Percentiles rank a stretch among this genome's conserved stretches.
Conservation (phyloP, 2,888 invertebrate species). For the Labia minor region DNA sequence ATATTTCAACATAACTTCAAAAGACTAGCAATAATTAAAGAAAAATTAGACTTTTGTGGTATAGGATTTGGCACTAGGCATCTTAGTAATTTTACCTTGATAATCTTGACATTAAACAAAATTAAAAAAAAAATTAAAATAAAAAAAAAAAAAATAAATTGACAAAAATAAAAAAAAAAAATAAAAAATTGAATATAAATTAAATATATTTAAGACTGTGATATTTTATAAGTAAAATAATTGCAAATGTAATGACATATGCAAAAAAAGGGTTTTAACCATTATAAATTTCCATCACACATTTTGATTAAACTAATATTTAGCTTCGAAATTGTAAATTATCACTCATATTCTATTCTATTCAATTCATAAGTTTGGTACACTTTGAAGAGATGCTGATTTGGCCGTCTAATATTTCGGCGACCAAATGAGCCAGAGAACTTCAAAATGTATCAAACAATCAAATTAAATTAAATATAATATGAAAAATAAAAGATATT, state of each 20-base stretch:
- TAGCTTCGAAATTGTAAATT: background rate
- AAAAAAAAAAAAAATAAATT: background rate
- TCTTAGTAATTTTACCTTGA: background rate
- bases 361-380: background rate
- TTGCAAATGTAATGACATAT: background rate
- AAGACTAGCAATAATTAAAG: background rate
- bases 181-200: background rate
- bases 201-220: conserved; percentile 13
- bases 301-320: background rate
- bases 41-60: background rate
- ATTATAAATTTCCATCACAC: background rate
- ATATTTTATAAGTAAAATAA: background rate
- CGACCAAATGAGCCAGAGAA: background rate
- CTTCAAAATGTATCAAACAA: background rate
- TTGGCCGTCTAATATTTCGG: background rate
- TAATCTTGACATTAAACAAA: background rate
- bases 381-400: background rate
- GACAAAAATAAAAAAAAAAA: background rate
- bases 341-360: background rate
- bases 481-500: background rate
- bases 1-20: background rate
- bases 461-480: background rate
- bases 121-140: background rate
- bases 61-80: conserved; percentile 4
- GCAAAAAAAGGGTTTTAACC: background rate